Percentiles rank a stretch among this genome's conserved stretches.
These are phyloP conservation scores for Aplochiton taeniatus DNA, from an alignment of 2,797 vertebrate species.

Conservation along the genomic window DNA sequence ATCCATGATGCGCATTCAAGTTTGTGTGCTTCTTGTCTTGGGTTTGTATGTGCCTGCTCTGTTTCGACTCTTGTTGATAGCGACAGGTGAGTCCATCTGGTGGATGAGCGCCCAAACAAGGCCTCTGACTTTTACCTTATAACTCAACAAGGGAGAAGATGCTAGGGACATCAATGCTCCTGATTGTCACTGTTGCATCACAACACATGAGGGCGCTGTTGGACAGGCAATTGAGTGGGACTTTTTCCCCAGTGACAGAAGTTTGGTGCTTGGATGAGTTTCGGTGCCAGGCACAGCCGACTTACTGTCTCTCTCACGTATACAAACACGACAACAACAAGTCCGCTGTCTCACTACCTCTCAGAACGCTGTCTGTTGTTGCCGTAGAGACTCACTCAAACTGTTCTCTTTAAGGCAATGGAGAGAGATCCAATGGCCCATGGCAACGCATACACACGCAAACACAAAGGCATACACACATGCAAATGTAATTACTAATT, in stretches of 20 bases:
- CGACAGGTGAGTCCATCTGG: no score
- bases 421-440: no score
- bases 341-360: constrained; percentile 15
- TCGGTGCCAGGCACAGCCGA: constrained; percentile 69
- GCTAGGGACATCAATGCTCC: not conserved
- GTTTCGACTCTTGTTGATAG: no score
- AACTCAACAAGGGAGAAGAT: not conserved
- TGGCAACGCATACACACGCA: no score
- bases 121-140: no score
- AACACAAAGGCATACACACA: no score
- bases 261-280: constrained; percentile 20
- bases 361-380: constrained; percentile 16
- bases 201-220: constrained; percentile 50
- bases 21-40: no score
- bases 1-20: no score
- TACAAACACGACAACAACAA: constrained; percentile 55
- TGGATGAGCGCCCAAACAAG: no score
- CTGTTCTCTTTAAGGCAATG: no score
- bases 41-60: no score
- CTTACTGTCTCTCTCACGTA: constrained; percentile 46
- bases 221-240: not conserved
- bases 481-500: no score
- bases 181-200: not conserved
- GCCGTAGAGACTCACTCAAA: constrained; percentile 7
- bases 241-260: not conserved